Evolutionary conservation across 37 sponge, comb jelly and placozoan species (phyloP).

Genomic region (Beroe forskalii): DNA sequence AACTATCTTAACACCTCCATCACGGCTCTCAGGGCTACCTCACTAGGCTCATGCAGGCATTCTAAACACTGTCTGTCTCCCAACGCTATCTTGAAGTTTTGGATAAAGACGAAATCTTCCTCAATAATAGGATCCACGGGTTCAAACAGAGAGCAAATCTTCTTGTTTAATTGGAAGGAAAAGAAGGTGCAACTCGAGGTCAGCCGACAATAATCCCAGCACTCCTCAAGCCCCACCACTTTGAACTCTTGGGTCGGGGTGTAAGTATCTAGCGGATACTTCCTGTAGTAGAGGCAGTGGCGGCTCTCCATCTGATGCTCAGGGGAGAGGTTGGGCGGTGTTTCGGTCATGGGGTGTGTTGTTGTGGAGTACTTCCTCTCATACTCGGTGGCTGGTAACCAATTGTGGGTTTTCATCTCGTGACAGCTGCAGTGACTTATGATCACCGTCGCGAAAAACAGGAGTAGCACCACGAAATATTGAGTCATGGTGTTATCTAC

Average conservation of each 20-base stretch:
- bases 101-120: background rate
- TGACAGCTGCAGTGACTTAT: no score
- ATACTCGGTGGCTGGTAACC: background rate
- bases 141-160: background rate
- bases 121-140: background rate
- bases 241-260: background rate
- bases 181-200: background rate
- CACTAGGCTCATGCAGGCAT: background rate
- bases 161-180: background rate
- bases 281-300: background rate
- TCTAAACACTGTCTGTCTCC: background rate
- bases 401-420: background rate
- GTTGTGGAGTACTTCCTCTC: background rate
- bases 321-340: background rate
- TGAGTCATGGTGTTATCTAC: no score
- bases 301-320: background rate
- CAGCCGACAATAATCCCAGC: background rate
- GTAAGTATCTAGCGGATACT: background rate
- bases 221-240: background rate
- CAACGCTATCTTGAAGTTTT: background rate
- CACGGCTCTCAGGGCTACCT: background rate
- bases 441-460: no score
- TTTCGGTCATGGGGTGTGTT: background rate
- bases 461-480: no score
- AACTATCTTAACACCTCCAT: background rate